phyloP scores from a whole-genome alignment of 2,113 vertebrate genomes.

The Syngnathus typhle region DNA sequence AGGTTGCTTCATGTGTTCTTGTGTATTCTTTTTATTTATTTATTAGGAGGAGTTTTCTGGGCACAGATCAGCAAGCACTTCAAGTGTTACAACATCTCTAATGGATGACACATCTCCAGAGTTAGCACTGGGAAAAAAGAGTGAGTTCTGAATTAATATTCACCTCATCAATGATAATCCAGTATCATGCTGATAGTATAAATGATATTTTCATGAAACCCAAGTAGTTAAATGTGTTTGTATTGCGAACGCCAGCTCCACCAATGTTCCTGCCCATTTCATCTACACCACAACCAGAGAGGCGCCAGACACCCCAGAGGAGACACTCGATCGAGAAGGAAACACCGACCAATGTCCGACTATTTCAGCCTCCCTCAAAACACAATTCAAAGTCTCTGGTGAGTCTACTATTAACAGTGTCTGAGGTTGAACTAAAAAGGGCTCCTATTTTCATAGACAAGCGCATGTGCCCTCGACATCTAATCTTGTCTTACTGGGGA shows the following conservation, averaged over 20 bases:
- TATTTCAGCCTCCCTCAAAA: conserved; percentile 83
- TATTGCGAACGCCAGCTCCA: conserved; percentile 72
- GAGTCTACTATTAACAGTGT: conserved; percentile 53
- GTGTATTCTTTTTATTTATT: conserved; percentile 14
- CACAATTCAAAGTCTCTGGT: conserved; percentile 94
- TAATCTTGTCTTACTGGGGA: too few relatives aligned
- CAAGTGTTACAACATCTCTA: conserved; percentile 81
- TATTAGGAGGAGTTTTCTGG: conserved; percentile 83
- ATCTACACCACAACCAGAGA: conserved; percentile 94
- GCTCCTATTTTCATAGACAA: too few relatives aligned
- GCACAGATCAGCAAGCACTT: conserved; percentile 79
- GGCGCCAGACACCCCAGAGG: conserved; percentile 83
- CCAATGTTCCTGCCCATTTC: conserved; percentile 96
- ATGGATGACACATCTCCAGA: conserved; percentile 82
- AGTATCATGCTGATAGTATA: not conserved
- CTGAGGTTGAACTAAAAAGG: not conserved
- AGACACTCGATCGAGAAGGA: conserved; percentile 98
- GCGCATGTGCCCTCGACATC: too few relatives aligned
- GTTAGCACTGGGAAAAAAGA: conserved; percentile 76
- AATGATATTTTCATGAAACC: not conserved
- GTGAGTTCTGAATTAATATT: conserved; percentile 69
- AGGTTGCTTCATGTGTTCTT: conserved; percentile 3
- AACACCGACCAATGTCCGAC: conserved; percentile 88
- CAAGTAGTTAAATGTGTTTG: not conserved
- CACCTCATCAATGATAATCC: not conserved